A percentile compares a stretch with the other conserved stretches of the same genome.
Evolutionary conservation across 2,113 vertebrate species (phyloP).

Genomic region (Nipponia nippon): DNA sequence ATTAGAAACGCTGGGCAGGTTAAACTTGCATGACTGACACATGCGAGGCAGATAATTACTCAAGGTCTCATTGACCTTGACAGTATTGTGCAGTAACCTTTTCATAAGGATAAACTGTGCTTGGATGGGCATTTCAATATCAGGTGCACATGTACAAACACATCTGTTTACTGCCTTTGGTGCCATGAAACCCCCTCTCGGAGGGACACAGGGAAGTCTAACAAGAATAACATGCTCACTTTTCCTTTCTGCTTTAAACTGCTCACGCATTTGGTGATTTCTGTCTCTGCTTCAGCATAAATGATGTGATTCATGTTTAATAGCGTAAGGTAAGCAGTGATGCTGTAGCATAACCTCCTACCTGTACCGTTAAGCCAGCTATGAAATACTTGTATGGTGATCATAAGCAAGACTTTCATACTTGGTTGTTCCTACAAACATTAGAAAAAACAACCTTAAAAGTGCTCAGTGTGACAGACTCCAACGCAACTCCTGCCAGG

Average conservation of each 20-base stretch:
- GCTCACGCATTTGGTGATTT: neutral
- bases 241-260: neutral
- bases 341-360: neutral
- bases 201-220: neutral
- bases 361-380: neutral
- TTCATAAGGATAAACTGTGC: neutral
- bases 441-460: neutral
- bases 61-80: constrained; percentile 62
- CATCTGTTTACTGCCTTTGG: neutral
- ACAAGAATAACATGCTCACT: neutral
- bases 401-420: neutral
- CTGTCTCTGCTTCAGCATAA: neutral
- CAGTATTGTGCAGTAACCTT: constrained; percentile 25
- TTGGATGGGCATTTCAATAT: neutral
- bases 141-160: neutral
- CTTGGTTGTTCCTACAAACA: neutral
- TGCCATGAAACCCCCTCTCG: neutral
- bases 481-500: neutral
- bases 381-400: neutral
- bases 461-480: neutral
- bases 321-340: rapidly evolving
- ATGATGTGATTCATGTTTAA: neutral
- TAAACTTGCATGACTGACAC: constrained; percentile 55
- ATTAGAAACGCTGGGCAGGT: constrained; percentile 10
- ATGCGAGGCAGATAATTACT: constrained; percentile 30